Evolutionary conservation across 1,140 invertebrate genomes (phyloP), one percentile per base, ranked within the genome.

Genomic region (Camponotus vicinus): DNA sequence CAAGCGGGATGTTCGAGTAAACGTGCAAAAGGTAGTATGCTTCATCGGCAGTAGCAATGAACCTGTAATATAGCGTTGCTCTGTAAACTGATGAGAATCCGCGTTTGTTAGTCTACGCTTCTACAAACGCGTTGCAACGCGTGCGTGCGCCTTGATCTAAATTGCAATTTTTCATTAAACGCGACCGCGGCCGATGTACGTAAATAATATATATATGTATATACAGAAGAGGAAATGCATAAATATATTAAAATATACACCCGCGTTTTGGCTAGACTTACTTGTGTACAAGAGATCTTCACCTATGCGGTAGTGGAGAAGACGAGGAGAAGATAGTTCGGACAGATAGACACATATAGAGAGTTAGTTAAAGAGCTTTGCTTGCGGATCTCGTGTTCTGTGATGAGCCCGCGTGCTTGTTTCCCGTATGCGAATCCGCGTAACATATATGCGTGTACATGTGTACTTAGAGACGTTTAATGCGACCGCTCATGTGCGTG

Each of bases 221-320:
- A 61, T 78, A 78, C 37, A 85, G 13, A 49, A 78, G 63, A 66
- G 75, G 61, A 78, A 67, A 86, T 88, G 67, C 76, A 75, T 89
- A 88, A 70, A 88, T 67, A 79, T 45, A 69, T 88, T 75, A 73
- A 86, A 80, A 66, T 52, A 85, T 87, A 90, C 69, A 88, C 64
- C 84, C 86, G 91, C 73, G 85, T 82, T 75, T 63, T 75, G 64
- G 76, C 88, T 85, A 57, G 91, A 95, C 94, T 95, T 95, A 95
- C 94, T 95, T 95, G 94, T 55, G 77, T 95, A 94, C 91, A 93
- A 94, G 94, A 94, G 94, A 93, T 95, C 94, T 90, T 95, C 94
- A 94, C 94, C 95, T 95, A 94, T 89, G 93, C 92, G 88, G 93
- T 92, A 91, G 92, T 93, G 92, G 93, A 94, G 92, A 93, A 83